Conservation (phyloP, 2,113 vertebrate genomes). For the Pachycephala philippinensis region DNA sequence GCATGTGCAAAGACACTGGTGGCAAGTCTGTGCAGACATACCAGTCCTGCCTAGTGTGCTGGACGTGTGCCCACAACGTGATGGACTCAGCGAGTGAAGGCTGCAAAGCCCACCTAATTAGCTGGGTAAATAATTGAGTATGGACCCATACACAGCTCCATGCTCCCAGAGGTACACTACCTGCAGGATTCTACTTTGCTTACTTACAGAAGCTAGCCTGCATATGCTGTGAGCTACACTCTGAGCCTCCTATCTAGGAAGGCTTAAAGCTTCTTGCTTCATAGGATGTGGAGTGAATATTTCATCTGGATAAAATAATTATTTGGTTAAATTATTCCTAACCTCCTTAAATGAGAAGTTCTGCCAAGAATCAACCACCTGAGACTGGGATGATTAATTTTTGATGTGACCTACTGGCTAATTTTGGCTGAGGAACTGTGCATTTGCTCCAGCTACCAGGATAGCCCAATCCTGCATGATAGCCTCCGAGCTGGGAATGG, state of each 20-base stretch:
- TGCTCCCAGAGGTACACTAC: not conserved
- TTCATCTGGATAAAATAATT: not conserved
- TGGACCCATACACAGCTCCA: not conserved
- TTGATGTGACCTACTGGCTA: not conserved
- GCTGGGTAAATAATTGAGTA: not conserved
- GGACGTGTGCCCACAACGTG: not conserved
- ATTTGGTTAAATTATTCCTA: not conserved
- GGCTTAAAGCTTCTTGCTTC: not conserved
- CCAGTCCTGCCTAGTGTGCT: not conserved
- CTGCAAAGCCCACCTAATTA: not conserved
- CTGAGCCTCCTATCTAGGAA: not conserved
- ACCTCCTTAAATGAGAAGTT: not conserved
- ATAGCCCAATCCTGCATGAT: not conserved
- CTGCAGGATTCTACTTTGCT: not conserved
- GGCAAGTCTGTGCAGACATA: not conserved
- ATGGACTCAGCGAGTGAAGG: not conserved
- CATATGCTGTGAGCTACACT: accelerated
- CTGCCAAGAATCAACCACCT: not conserved
- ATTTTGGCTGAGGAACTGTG: not conserved
- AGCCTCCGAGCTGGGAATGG: not conserved
- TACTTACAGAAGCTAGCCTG: not conserved
- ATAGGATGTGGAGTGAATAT: not conserved
- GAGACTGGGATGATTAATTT: not conserved
- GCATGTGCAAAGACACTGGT: not conserved
- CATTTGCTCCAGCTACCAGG: not conserved